These are phyloP conservation scores for Drosophila nr. medialis DNA, from an alignment of 2,888 invertebrate species.

Conservation along the genomic window DNA sequence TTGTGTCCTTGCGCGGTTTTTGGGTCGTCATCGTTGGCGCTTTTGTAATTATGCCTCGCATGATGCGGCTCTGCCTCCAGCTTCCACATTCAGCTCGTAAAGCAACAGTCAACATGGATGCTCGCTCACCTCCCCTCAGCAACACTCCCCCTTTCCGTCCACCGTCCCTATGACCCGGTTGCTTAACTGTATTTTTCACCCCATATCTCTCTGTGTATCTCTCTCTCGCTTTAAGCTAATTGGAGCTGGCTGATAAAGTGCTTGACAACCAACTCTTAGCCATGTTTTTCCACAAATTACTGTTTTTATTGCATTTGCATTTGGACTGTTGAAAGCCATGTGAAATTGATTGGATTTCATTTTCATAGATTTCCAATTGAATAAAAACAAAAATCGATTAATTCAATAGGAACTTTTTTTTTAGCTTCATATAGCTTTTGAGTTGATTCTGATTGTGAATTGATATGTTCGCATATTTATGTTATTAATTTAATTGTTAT, in stretches of 20 bases:
- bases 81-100: slow-evolving; percentile 11
- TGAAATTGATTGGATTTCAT: background rate
- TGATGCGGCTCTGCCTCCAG: slow-evolving; percentile 24
- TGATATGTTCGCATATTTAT: background rate
- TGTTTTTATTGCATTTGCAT: slow-evolving; percentile 28
- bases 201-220: background rate
- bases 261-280: slow-evolving; percentile 37
- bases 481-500: background rate
- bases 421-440: background rate
- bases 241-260: slow-evolving; percentile 61
- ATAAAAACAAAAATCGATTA: background rate
- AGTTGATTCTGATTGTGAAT: background rate
- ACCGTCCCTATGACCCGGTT: slow-evolving; percentile 35
- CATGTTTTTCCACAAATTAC: slow-evolving; percentile 22
- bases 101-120: slow-evolving; percentile 36
- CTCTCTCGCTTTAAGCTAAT: slow-evolving; percentile 36
- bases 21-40: slow-evolving; percentile 62
- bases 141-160: too few species aligned
- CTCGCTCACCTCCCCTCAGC: background rate
- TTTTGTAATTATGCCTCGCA: slow-evolving; percentile 70
- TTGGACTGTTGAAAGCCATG: background rate
- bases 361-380: background rate
- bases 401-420: background rate
- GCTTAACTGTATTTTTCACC: background rate
- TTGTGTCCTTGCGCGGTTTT: slow-evolving; percentile 28